Conservation (phyloP, 2,888 invertebrate genomes). For the Cylloceria caligata region DNA sequence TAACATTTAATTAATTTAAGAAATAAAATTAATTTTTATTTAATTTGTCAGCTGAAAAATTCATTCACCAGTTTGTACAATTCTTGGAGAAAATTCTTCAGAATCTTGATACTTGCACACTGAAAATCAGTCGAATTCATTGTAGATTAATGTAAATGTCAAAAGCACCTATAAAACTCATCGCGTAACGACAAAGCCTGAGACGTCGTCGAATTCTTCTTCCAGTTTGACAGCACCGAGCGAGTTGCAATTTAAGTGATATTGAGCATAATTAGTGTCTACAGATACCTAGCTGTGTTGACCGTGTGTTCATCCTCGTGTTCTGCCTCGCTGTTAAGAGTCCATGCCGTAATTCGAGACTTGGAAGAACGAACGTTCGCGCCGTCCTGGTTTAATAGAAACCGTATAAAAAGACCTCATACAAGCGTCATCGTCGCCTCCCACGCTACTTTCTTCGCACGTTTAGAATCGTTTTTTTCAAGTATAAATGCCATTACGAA, state of each 20-base stretch:
- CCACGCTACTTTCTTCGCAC: slow-evolving; percentile 7
- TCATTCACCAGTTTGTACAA: too few species aligned
- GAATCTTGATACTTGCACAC: background rate
- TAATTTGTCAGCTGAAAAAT: too few species aligned
- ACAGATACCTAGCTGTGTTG: background rate
- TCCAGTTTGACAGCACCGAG: background rate
- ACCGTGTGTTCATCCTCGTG: slow-evolving; percentile 22
- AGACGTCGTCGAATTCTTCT: slow-evolving; percentile 9
- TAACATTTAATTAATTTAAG: too few species aligned
- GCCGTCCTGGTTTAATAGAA: slow-evolving; percentile 37
- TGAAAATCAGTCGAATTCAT: background rate
- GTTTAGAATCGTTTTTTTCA: background rate
- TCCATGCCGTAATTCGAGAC: slow-evolving; percentile 29
- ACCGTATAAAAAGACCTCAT: slow-evolving; percentile 45
- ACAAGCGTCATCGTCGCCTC: slow-evolving; percentile 35
- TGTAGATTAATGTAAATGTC: background rate
- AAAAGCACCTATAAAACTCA: background rate
- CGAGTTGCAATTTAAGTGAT: background rate
- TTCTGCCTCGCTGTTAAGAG: slow-evolving; percentile 3
- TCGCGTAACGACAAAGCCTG: background rate
- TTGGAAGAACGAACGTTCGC: slow-evolving; percentile 7
- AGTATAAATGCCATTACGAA: background rate
- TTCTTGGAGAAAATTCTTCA: background rate
- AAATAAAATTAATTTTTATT: too few species aligned
- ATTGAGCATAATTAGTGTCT: background rate